These are phyloP conservation scores for Patella ulyssiponensis DNA, from an alignment of 2,888 invertebrate species.

Conservation along the genomic window DNA sequence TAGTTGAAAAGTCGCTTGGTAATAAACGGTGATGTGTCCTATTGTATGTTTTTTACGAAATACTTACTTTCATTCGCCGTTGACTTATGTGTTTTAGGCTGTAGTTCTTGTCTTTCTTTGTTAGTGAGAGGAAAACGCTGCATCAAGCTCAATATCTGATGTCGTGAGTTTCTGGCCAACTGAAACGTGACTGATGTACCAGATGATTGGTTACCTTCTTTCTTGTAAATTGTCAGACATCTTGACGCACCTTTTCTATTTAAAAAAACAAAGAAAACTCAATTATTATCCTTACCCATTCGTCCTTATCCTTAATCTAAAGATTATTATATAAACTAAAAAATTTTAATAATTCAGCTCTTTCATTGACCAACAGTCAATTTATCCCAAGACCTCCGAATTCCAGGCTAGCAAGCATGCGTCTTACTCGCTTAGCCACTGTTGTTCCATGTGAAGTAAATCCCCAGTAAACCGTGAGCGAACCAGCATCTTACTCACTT, in stretches of 20 bases:
- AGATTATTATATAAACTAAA: too few relatives aligned
- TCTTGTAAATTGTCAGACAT: constrained; percentile 81
- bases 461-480: too few relatives aligned
- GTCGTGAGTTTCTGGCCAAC: constrained; percentile 78
- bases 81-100: constrained; percentile 80
- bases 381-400: too few relatives aligned
- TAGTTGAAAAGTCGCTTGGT: too few relatives aligned
- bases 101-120: constrained; percentile 81
- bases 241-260: constrained; percentile 79
- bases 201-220: constrained; percentile 77
- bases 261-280: constrained; percentile 15
- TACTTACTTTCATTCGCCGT: constrained; percentile 76
- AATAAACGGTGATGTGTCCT: too few relatives aligned
- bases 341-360: too few relatives aligned
- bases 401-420: too few relatives aligned
- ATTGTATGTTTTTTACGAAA: not conserved
- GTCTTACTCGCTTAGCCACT: too few relatives aligned
- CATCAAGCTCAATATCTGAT: constrained; percentile 78
- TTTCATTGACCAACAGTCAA: too few relatives aligned
- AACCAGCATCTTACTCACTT: too few relatives aligned
- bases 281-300: not conserved
- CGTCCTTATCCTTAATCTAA: not conserved
- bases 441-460: too few relatives aligned
- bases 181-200: constrained; percentile 73
- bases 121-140: constrained; percentile 80